Evolutionary conservation across 2,888 invertebrate genomes (phyloP), one percentile per base, ranked within the genome.

Genomic region (Clanis bilineata): DNA sequence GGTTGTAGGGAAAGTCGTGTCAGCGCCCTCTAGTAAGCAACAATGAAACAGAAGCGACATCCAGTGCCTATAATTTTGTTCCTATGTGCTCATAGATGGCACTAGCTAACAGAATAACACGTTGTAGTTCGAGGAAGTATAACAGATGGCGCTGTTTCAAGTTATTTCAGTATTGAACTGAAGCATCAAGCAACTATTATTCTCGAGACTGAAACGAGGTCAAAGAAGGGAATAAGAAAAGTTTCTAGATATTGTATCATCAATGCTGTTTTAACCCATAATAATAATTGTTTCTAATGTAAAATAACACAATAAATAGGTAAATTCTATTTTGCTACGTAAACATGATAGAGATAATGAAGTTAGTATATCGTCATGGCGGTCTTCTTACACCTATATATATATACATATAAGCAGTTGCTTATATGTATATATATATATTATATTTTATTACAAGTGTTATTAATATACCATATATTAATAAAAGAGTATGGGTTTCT

Each of bases 1-100:
- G 15, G 21, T 47, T 22, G 5, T 38, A 18, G 0, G 2, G 21
- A 10, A 0, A 3, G 0, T 4, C 2, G 7, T 41, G 3, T 18
- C n/a, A 61, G 62, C 67, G 65, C 65, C 62, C 61, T 62, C 61
- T 66, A 51, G 41, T 0, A 15, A 12, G 25, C 7, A 28, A 61
- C 59, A 45, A 58, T 57, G 61, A 39, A 51, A 47, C 25, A 28
- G 0, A 15, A 3, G 15, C 3, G 18, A 18, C 15, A 0, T 4
- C 18, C n/a, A n/a, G n/a, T 51, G 41, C 18, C 7, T 41, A 4
- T 10, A 3, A 4, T 32, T 28, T 28, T 28, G 18, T 18, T 51
- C 2, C 9, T 3, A 10, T 18, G 1, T 18, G 9, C 9, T 28
- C 3, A 15, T 51, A 51, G 51, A 51, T 51, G 51, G 51, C 51